These are phyloP conservation scores for Dendronephthya gigantea DNA, from an alignment of 64 coral and sea anemone genomes.

Conservation along the genomic window DNA sequence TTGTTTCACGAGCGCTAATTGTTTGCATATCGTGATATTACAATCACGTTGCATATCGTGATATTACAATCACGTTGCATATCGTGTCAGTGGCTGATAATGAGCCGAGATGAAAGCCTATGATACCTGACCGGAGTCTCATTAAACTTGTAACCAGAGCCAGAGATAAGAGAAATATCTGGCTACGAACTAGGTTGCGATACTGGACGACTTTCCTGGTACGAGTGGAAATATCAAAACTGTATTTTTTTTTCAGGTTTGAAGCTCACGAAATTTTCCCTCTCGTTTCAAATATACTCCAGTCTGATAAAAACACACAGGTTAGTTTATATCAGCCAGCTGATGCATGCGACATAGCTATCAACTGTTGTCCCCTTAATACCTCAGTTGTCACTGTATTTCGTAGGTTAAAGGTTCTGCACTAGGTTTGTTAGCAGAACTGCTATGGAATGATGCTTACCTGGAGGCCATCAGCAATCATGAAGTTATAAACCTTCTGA, in stretches of 20 bases:
- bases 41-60: too few species aligned
- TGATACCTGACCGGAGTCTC: too few species aligned
- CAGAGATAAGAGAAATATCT: too few species aligned
- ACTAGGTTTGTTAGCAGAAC: not conserved
- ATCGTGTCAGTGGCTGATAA: too few species aligned
- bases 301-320: not conserved
- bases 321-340: not conserved
- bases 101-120: too few species aligned
- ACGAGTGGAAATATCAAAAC: too few species aligned
- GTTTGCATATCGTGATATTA: too few species aligned
- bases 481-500: slow-evolving; percentile 47
- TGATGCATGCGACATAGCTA: not conserved
- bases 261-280: not conserved
- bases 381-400: not conserved
- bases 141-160: too few species aligned
- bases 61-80: too few species aligned
- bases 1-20: too few species aligned
- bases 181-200: too few species aligned
- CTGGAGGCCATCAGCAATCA: not conserved
- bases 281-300: not conserved
- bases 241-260: not conserved
- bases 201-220: too few species aligned
- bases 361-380: not conserved
- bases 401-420: not conserved
- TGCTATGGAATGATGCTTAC: not conserved